Base-by-base conservation (phyloP, 1,140 invertebrate species). In the Danaus plexippus region DNA sequence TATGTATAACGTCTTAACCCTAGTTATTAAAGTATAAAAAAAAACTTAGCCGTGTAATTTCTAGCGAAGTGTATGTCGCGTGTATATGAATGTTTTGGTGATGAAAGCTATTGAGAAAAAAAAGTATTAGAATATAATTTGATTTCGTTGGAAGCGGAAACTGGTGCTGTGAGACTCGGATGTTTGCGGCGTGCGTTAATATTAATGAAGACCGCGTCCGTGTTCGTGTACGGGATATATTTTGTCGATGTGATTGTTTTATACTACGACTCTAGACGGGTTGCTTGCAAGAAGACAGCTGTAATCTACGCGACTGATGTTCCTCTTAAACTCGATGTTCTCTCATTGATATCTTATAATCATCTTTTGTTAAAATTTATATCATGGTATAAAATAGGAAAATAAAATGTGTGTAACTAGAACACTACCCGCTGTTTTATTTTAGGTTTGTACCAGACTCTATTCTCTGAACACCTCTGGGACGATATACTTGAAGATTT, bases 341-440 rank as follows among this genome's bases (percentile, higher is more conserved):
- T 71, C 70, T 66, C 75, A 76, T 60, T 75, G 64, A 71, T 56
- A 71, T 69, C 68, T 80, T 82, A 70, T 82, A 80, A 84, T 76
- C 76, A 80, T 81, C 77, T 69, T 84, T 76, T 79, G 80, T 87
- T 87, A 79, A 75, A 77, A 76, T 79, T 84, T 83, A 77, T 78
- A 84, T 75, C 75, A 80, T 80, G 74, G 71, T 79, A 80, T 81
- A 80, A 80, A 77, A 81, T 85, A 87, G 75, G 71, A 64, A 71
- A 85, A 85, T 83, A 82, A 85, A 77, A 73, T 84, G 80, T 84
- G 82, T 85, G 81, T 85, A 84, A 82, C 70, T 84, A 85, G 83
- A 67, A 80, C 73, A 77, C 70, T 61, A 70, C 74, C 51, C 55
- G 72, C 54, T 78, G 78, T 83, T 83, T 84, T 64, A 82, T 83